Percentiles rank a stretch among this genome's conserved stretches.
Conservation (phyloP, 2,113 vertebrate genomes). For the Labrus mixtus region DNA sequence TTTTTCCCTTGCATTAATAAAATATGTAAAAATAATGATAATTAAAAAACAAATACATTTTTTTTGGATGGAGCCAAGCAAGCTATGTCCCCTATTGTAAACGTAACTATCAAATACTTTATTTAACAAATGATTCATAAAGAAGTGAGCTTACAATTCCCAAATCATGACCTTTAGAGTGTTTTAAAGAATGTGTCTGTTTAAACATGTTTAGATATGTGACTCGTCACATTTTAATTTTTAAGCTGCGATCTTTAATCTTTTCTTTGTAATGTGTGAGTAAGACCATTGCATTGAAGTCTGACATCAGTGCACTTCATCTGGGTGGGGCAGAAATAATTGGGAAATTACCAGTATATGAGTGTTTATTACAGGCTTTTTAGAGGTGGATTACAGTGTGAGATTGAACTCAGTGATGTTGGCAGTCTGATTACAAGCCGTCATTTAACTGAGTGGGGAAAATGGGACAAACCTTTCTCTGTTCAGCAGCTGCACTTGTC, state of each 20-base stretch:
- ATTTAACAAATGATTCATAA: too few relatives aligned
- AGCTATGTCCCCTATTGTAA: too few relatives aligned
- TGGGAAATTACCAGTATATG: background rate
- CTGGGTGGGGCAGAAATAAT: conserved; percentile 11
- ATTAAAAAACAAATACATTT: too few relatives aligned
- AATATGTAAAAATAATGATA: too few relatives aligned
- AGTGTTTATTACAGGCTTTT: conserved; percentile 12
- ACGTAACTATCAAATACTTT: too few relatives aligned
- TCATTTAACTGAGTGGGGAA: conserved; percentile 52
- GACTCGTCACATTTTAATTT: background rate
- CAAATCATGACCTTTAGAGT: too few relatives aligned
- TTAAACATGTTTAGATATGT: too few relatives aligned
- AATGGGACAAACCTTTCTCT: conserved; percentile 61
- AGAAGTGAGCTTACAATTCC: too few relatives aligned
- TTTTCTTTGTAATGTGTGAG: background rate
- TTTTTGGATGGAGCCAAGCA: too few relatives aligned
- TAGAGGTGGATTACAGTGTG: conserved; percentile 33
- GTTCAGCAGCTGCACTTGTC: conserved; percentile 65
- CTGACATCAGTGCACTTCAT: background rate
- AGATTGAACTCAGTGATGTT: conserved; percentile 43
- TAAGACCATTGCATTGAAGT: background rate
- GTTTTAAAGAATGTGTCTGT: too few relatives aligned
- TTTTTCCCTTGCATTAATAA: too few relatives aligned
- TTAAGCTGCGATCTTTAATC: background rate
- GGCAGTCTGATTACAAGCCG: conserved; percentile 49